Conservation (phyloP, 2,113 vertebrate species). For the Dasyornis broadbenti region DNA sequence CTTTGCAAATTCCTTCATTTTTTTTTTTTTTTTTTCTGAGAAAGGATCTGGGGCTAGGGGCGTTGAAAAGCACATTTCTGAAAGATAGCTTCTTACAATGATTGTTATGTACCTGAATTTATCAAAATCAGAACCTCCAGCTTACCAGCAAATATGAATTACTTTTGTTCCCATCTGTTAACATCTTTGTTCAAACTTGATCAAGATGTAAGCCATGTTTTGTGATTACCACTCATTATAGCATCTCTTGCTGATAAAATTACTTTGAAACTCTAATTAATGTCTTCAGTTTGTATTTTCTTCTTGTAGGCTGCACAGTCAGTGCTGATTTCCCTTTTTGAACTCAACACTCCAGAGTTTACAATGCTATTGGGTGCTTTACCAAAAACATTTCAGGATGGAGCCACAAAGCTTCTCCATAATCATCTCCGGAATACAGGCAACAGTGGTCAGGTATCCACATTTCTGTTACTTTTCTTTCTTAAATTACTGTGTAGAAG, state of each 20-base stretch:
- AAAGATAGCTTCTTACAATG: neutral
- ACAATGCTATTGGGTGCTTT: slow-evolving; percentile 95
- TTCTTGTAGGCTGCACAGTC: slow-evolving; percentile 87
- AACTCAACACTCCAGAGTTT: slow-evolving; percentile 98
- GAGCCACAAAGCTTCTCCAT: slow-evolving; percentile 94
- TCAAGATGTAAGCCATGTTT: neutral
- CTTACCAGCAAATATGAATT: neutral
- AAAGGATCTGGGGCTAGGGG: neutral
- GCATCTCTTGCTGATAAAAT: neutral
- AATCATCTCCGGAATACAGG: slow-evolving; percentile 93
- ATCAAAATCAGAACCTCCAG: neutral
- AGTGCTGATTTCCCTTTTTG: slow-evolving; percentile 93
- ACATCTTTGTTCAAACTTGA: neutral
- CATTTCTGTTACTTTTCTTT: neutral
- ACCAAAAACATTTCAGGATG: slow-evolving; percentile 97
- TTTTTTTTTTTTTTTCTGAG: neutral
- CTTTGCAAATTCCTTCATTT: neutral
- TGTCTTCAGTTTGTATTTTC: neutral
- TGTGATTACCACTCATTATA: neutral
- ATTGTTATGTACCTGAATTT: neutral
- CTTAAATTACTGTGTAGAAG: neutral
- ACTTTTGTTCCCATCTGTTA: neutral
- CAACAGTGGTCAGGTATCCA: slow-evolving; percentile 84
- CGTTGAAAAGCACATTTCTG: neutral
- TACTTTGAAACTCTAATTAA: neutral